A percentile compares a stretch with the other conserved stretches of the same genome.
Evolutionary conservation across 1,140 invertebrate species (phyloP).

Genomic region (Dendrolimus kikuchii): DNA sequence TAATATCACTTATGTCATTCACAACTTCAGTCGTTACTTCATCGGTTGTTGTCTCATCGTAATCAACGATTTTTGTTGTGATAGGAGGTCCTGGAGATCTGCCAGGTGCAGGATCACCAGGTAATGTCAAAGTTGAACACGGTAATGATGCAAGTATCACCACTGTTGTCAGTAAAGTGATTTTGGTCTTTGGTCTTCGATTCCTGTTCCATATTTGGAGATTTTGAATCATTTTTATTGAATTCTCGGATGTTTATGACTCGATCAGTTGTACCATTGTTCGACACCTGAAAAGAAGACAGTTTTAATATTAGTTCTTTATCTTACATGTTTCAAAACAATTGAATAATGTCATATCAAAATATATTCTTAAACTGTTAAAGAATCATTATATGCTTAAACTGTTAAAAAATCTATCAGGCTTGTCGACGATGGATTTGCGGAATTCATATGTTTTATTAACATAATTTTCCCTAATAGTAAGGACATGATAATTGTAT

Average conservation of each 20-base stretch:
- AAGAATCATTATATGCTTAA: no score
- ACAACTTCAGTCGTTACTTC: constrained; percentile 28
- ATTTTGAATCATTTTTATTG: neutral
- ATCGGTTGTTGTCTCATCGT: constrained; percentile 11
- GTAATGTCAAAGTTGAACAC: constrained; percentile 46
- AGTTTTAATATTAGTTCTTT: no score
- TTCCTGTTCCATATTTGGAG: neutral
- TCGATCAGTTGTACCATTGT: no score
- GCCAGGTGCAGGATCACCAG: constrained; percentile 56
- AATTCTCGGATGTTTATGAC: neutral
- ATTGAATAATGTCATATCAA: no score
- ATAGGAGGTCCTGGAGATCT: constrained; percentile 56
- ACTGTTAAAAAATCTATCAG: no score
- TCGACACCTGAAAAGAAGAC: no score
- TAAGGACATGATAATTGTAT: no score
- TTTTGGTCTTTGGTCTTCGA: constrained; percentile 33
- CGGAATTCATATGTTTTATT: no score
- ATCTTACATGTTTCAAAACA: no score
- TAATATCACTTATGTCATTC: constrained; percentile 22
- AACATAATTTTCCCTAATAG: no score
- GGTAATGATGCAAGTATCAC: constrained; percentile 44
- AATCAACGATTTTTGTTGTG: constrained; percentile 9
- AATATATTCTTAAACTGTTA: no score
- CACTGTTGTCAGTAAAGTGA: constrained; percentile 30
- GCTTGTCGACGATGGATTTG: no score